These are phyloP conservation scores for Lordiphosa fenestrarum DNA, from an alignment of 2,888 invertebrate genomes.

Conservation along the genomic window DNA sequence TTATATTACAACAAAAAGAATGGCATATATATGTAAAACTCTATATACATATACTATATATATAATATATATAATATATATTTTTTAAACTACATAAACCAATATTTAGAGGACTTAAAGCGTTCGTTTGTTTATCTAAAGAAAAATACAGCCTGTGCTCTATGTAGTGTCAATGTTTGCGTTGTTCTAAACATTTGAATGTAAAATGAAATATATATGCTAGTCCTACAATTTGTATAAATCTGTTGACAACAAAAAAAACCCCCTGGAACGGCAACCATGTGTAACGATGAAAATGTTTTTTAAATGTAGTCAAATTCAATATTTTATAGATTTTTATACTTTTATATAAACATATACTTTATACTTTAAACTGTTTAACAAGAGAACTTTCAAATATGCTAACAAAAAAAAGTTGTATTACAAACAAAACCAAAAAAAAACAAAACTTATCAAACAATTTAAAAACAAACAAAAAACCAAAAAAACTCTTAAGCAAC, in stretches of 20 bases:
- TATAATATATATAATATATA: conserved; percentile 52
- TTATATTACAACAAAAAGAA: conserved; percentile 63
- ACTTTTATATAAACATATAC: conserved; percentile 74
- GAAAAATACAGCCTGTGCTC: conserved; percentile 50
- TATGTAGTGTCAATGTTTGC: conserved; percentile 61
- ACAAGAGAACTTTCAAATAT: conserved; percentile 52
- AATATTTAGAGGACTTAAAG: conserved; percentile 46
- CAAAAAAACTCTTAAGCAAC: conserved; percentile 34
- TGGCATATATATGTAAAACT: conserved; percentile 20
- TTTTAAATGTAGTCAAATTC: conserved; percentile 74
- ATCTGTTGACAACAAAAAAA: conserved; percentile 27
- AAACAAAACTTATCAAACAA: conserved; percentile 43
- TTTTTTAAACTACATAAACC: conserved; percentile 60
- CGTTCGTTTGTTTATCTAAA: conserved; percentile 45
- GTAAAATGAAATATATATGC: conserved; percentile 46
- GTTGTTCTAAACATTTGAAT: conserved; percentile 52
- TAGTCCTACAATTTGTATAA: conserved; percentile 40
- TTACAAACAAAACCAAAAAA: conserved; percentile 27
- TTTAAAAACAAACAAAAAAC: conserved; percentile 9
- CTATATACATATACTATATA: conserved; percentile 35
- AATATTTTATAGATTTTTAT: conserved; percentile 76
- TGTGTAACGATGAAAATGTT: conserved; percentile 45
- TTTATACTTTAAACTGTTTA: conserved; percentile 74
- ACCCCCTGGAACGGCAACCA: conserved; percentile 18
- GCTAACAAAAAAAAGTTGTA: conserved; percentile 48